These are phyloP conservation scores for Torymus texanus DNA, from an alignment of 2,888 invertebrate genomes.

Conservation along the genomic window DNA sequence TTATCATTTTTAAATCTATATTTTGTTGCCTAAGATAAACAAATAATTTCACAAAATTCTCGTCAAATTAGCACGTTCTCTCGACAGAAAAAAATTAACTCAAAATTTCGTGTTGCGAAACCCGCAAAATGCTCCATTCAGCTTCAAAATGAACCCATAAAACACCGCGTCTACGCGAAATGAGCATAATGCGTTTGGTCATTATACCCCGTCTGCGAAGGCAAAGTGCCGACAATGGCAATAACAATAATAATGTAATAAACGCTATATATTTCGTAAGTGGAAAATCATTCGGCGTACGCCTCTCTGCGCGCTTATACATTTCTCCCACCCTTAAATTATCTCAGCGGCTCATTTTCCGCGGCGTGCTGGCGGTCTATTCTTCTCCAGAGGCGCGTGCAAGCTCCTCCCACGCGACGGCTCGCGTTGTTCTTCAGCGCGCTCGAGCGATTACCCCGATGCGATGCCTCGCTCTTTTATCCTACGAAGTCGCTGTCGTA, in stretches of 20 bases:
- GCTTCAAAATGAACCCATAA: conserved; percentile 10
- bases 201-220: not conserved
- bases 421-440: not conserved
- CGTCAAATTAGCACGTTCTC: too few relatives aligned
- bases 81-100: too few relatives aligned
- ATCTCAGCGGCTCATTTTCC: conserved; percentile 4
- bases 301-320: not conserved
- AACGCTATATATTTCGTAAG: conserved; percentile 28
- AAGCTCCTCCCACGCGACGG: conserved; percentile 1
- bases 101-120: too few relatives aligned
- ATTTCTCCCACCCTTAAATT: conserved; percentile 9
- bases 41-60: too few relatives aligned
- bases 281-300: conserved; percentile 13
- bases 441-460: not conserved
- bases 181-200: not conserved
- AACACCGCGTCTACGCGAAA: not conserved
- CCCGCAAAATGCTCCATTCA: too few relatives aligned
- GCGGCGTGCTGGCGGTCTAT: not conserved
- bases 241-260: conserved; percentile 42
- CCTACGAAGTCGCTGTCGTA: not conserved
- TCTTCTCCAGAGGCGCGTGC: not conserved
- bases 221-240: conserved; percentile 34
- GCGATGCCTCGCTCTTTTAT: not conserved
- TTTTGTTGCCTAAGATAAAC: too few relatives aligned
- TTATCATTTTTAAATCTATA: too few relatives aligned